Conservation (phyloP, 2,113 vertebrate species). For the Mugil cephalus region DNA sequence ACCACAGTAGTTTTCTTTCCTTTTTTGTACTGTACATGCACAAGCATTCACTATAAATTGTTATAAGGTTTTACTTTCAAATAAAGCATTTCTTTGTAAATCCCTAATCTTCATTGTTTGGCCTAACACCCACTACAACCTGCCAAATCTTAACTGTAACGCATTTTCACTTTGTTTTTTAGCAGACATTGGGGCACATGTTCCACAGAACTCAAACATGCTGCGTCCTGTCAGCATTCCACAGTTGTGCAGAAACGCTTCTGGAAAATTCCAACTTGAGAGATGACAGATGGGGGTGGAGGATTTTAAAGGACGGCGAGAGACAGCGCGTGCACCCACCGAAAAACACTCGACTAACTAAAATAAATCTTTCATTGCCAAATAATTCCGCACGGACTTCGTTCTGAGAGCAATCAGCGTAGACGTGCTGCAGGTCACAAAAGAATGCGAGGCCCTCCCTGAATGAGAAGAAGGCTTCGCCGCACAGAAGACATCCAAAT, state of each 20-base stretch:
- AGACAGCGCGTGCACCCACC: not conserved
- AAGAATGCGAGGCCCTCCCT: not conserved
- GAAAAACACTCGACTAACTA: slow-evolving; percentile 15
- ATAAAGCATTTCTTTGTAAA: not conserved
- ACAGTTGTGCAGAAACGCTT: slow-evolving; percentile 50
- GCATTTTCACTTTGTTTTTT: slow-evolving; percentile 35
- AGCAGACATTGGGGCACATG: slow-evolving; percentile 35
- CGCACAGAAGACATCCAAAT: slow-evolving; percentile 48
- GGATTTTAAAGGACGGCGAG: not conserved
- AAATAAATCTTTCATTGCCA: slow-evolving; percentile 24
- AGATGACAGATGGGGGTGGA: slow-evolving; percentile 10
- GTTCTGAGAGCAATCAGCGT: slow-evolving; percentile 5
- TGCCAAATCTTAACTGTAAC: slow-evolving; percentile 1
- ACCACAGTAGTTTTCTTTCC: not conserved
- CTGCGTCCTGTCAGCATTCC: slow-evolving; percentile 83
- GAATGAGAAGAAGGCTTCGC: not conserved
- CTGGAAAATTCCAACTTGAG: slow-evolving; percentile 78
- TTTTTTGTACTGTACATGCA: not conserved
- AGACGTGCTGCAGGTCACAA: slow-evolving; percentile 24
- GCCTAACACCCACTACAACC: not conserved
- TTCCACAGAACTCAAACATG: slow-evolving; percentile 57
- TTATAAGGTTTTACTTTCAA: not conserved
- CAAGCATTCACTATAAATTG: not conserved
- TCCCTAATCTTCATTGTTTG: not conserved
- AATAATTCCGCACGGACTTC: slow-evolving; percentile 10